A percentile compares a stretch with the other conserved stretches of the same genome.
These are phyloP conservation scores for Pundamilia nyererei DNA, from an alignment of 2,113 vertebrate genomes.

Conservation along the genomic window DNA sequence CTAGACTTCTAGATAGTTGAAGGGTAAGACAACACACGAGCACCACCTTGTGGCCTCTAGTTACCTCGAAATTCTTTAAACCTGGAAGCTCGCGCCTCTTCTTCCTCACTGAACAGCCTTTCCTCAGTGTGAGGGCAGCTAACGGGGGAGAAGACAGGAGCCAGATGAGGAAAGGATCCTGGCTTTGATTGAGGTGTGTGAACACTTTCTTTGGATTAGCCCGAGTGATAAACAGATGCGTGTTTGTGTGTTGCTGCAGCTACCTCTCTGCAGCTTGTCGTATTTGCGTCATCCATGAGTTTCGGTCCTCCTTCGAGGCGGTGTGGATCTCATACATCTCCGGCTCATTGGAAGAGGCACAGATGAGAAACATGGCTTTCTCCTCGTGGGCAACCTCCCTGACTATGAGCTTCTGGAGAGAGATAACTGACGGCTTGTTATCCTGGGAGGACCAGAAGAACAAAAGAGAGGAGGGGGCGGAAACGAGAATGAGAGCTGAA, in stretches of 20 bases:
- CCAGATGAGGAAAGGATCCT: not conserved
- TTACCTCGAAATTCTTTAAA: slow-evolving; percentile 89
- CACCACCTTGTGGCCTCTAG: slow-evolving; percentile 37
- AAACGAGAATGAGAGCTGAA: not conserved
- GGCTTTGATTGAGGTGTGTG: not conserved
- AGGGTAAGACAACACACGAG: not conserved
- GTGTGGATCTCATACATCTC: slow-evolving; percentile 98
- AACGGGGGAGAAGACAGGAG: not conserved
- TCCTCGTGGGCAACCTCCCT: slow-evolving; percentile 95
- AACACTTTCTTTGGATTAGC: not conserved
- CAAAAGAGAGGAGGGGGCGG: not conserved
- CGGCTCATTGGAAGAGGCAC: slow-evolving; percentile 84
- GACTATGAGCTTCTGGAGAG: slow-evolving; percentile 91
- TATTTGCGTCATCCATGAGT: slow-evolving; percentile 88
- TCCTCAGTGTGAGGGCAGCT: slow-evolving; percentile 88
- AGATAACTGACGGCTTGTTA: slow-evolving; percentile 89
- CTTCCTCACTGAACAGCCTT: slow-evolving; percentile 76
- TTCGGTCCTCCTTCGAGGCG: slow-evolving; percentile 88
- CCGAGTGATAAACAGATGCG: not conserved
- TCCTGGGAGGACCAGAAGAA: slow-evolving; percentile 71
- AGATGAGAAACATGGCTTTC: slow-evolving; percentile 96
- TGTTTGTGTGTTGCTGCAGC: not conserved
- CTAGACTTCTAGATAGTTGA: not conserved
- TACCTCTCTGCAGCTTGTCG: slow-evolving; percentile 91
- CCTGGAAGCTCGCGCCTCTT: slow-evolving; percentile 72